Percentiles rank a stretch among this genome's conserved stretches.
Evolutionary conservation across 2,113 vertebrate genomes (phyloP).

Genomic region (Psilopsiagon aymara): DNA sequence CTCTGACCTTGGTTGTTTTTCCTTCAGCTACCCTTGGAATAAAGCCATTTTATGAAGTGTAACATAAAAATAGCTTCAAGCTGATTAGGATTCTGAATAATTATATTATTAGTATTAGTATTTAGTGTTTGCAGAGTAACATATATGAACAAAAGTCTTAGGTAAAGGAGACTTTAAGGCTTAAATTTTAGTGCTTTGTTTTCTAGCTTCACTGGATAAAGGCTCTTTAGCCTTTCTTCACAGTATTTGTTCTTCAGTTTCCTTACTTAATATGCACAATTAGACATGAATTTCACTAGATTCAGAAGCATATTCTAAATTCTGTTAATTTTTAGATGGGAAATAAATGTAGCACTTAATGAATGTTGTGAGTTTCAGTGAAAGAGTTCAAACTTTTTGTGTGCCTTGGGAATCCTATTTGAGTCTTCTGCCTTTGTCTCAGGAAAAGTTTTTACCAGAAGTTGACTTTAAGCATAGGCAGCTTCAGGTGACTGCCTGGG

Average conservation of each 20-base stretch:
- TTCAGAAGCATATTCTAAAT: background rate
- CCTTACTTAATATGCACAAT: background rate
- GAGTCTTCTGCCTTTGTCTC: background rate
- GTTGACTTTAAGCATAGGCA: background rate
- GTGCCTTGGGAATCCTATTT: background rate
- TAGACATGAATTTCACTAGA: background rate
- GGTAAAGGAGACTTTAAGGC: background rate
- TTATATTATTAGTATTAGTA: background rate
- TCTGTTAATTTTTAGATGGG: background rate
- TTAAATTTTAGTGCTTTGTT: background rate
- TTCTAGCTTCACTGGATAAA: background rate
- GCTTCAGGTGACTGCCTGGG: background rate
- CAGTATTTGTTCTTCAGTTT: background rate
- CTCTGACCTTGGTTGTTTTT: slow-evolving; percentile 29
- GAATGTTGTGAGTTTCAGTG: background rate
- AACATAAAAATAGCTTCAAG: background rate
- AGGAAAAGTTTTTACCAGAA: background rate
- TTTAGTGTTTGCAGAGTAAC: background rate
- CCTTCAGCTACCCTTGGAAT: background rate
- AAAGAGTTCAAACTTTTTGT: background rate
- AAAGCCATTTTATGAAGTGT: background rate
- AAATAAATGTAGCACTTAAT: background rate
- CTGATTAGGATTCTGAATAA: background rate
- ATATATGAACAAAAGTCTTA: background rate
- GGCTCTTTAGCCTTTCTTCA: background rate